Evolutionary conservation across 2,113 vertebrate genomes (phyloP).

Genomic region (Notechis scutatus): DNA sequence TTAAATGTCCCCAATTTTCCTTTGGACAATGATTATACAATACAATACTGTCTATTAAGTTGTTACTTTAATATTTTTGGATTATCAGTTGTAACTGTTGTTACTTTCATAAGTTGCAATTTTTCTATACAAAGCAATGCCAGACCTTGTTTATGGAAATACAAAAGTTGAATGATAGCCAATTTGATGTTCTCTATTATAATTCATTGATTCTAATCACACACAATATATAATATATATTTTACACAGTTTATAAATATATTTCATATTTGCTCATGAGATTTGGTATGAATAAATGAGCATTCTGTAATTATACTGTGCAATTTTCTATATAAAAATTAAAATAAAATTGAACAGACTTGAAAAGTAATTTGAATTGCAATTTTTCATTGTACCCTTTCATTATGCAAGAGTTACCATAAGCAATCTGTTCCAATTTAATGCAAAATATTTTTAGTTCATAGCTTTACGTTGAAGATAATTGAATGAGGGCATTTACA

Average conservation of each 20-base stretch:
- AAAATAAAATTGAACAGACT: conserved; percentile 74
- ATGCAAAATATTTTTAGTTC: conserved; percentile 62
- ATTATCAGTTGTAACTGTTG: not conserved
- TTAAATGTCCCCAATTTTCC: not conserved
- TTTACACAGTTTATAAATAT: conserved; percentile 51
- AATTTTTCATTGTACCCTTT: conserved; percentile 73
- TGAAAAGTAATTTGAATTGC: conserved; percentile 71
- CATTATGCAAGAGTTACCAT: conserved; percentile 73
- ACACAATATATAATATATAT: conserved; percentile 14
- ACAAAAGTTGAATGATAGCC: conserved; percentile 10
- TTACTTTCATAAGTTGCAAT: not conserved
- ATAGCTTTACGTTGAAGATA: conserved; percentile 54
- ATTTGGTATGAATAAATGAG: conserved; percentile 81
- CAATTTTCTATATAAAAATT: conserved; percentile 74
- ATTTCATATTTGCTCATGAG: conserved; percentile 69
- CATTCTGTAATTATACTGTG: conserved; percentile 75
- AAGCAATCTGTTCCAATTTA: conserved; percentile 70
- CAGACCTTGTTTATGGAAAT: not conserved
- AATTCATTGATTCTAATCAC: conserved; percentile 69
- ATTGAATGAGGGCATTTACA: conserved; percentile 39
- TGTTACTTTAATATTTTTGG: not conserved
- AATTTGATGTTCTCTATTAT: conserved; percentile 43
- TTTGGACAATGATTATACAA: not conserved
- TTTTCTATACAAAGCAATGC: not conserved
- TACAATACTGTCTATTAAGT: not conserved